Evolutionary conservation across 2,888 invertebrate genomes (phyloP).

Genomic region (Sympetrum striolatum): DNA sequence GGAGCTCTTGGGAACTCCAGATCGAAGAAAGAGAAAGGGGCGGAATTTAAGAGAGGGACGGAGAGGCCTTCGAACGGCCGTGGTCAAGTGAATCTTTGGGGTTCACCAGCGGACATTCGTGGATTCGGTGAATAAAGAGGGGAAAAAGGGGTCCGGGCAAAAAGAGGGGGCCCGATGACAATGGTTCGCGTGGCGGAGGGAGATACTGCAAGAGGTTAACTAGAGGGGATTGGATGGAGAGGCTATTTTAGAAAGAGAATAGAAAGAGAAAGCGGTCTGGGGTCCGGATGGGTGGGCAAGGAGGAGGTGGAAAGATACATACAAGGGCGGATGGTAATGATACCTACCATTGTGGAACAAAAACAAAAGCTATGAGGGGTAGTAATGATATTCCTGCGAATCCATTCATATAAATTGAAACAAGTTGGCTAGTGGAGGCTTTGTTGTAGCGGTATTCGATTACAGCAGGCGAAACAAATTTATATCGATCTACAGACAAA

Average conservation of each 20-base stretch:
- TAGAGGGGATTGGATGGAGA: constrained; percentile 44
- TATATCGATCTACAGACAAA: too few relatives aligned
- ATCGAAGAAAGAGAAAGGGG: neutral
- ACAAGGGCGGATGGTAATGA: neutral
- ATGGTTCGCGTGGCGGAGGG: neutral
- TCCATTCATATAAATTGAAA: too few relatives aligned
- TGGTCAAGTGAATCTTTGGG: constrained; percentile 8
- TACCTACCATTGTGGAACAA: neutral
- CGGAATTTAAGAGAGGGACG: neutral
- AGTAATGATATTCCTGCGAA: too few relatives aligned
- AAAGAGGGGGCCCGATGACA: neutral
- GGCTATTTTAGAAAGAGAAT: constrained; percentile 49
- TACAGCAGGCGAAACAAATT: too few relatives aligned
- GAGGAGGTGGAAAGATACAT: neutral
- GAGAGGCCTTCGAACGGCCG: neutral
- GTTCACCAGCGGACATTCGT: constrained; percentile 17
- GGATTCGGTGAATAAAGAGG: neutral
- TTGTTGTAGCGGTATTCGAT: too few relatives aligned
- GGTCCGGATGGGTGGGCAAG: neutral
- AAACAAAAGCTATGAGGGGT: too few relatives aligned
- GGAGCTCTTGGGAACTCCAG: neutral
- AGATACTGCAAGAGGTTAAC: neutral
- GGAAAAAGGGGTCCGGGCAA: neutral
- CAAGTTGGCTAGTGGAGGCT: too few relatives aligned
- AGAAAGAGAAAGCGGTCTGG: constrained; percentile 50